Evolutionary conservation across 2,113 vertebrate species (phyloP), one percentile per base, ranked within the genome.

Genomic region (Blennius ocellaris): DNA sequence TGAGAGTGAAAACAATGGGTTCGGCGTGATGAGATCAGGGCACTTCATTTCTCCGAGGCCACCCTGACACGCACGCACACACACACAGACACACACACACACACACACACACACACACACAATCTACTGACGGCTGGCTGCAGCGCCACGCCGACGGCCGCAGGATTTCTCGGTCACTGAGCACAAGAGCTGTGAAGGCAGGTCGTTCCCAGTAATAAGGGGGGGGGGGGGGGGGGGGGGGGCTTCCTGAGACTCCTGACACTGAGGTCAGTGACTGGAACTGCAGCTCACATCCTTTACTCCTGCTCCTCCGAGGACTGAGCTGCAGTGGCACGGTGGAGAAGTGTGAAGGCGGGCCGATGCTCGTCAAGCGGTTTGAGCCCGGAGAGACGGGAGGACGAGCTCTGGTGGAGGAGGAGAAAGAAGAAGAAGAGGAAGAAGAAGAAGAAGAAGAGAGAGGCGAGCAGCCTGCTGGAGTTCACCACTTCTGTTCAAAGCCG

Each of bases 1-100:
- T 74, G 81, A 83, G 83, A 83, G 84, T 83, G 89, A 90, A 92
- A 86, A 90, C 90, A 89, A 90, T 89, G 89, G 89, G 79, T 67
- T 78, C 57, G 70, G 68, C 21, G 71, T 83, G 83, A 89, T 84
- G 86, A 90, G 85, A 90, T 90, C 88, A 85, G 14, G 75, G 72
- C 88, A 81, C 83, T 89, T 76, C 85, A 85, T 85, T 86, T 83
- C 88, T 87, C 80, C 39, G 61, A 84, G 81, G 84, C 82, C 78
- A 69, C 71, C 75, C 72, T 49, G 83, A 49, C 50, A 84, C 82
- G 86, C 77, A 84, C 81, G 81, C 71, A n/a, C n/a, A n/a, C n/a
- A n/a, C n/a, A n/a, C n/a, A n/a, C n/a, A n/a, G n/a, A n/a, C n/a
- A n/a, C n/a, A n/a, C n/a, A n/a, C n/a, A n/a, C n/a, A n/a, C n/a